phyloP scores from a whole-genome alignment of 2,113 vertebrate genomes.

The Abramis brama region DNA sequence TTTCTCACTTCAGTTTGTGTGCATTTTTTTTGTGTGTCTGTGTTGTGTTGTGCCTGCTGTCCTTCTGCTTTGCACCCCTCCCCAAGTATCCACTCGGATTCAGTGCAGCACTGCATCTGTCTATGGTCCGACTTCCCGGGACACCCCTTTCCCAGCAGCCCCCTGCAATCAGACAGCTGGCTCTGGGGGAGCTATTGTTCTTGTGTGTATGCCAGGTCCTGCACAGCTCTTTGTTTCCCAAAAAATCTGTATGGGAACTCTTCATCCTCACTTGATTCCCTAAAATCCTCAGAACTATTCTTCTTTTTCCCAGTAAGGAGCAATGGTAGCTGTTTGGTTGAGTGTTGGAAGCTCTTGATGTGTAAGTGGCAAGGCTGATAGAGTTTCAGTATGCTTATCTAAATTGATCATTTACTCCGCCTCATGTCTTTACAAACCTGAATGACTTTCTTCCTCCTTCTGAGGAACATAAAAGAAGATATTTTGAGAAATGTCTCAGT shows the following conservation, averaged over 20 bases:
- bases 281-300: slow-evolving; percentile 1
- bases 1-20: not conserved
- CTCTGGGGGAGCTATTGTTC: slow-evolving; percentile 68
- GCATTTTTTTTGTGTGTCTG: not conserved
- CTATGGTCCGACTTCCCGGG: slow-evolving; percentile 64
- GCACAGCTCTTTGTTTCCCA: slow-evolving; percentile 67
- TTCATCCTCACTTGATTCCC: slow-evolving; percentile 7
- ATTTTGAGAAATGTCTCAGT: not conserved
- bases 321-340: not conserved
- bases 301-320: not conserved
- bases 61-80: slow-evolving; percentile 32
- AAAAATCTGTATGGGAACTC: slow-evolving; percentile 31
- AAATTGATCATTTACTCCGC: not conserved
- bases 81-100: not conserved
- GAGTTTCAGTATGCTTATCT: not conserved
- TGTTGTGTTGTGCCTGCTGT: slow-evolving; percentile 6
- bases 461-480: not conserved
- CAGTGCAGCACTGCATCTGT: slow-evolving; percentile 62
- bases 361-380: not conserved
- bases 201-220: slow-evolving; percentile 54
- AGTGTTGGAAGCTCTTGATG: not conserved
- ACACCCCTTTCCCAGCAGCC: slow-evolving; percentile 55
- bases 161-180: slow-evolving; percentile 68
- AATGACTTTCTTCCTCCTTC: not conserved
- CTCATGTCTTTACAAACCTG: not conserved